Evolutionary conservation across 2,113 vertebrate genomes (phyloP).

Genomic region (Menura novaehollandiae): DNA sequence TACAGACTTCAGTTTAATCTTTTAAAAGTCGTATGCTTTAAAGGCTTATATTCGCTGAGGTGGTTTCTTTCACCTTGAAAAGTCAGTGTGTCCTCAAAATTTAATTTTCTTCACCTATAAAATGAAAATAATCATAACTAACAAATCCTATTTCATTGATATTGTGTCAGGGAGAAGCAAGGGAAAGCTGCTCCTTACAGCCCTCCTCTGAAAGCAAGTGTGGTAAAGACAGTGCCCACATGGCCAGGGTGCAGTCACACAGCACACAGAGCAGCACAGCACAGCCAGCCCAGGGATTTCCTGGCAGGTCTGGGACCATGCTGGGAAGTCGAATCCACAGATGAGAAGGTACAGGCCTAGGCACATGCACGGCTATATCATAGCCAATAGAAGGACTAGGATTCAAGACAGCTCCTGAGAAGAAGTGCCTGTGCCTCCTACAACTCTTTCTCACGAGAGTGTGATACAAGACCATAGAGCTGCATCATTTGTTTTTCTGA

Average conservation of each 20-base stretch:
- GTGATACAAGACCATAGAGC: background rate
- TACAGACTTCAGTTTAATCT: background rate
- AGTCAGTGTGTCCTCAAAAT: background rate
- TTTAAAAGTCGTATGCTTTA: background rate
- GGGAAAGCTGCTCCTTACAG: background rate
- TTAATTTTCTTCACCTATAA: background rate
- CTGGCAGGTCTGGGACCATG: background rate
- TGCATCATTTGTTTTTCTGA: background rate
- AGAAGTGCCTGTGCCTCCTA: background rate
- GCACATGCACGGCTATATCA: background rate
- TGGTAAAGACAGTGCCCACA: fast-evolving
- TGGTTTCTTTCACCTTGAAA: background rate
- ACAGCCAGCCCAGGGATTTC: background rate
- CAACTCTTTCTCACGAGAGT: background rate
- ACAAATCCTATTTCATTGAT: background rate
- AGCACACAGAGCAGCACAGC: background rate
- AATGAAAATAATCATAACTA: background rate
- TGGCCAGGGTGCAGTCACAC: too few relatives aligned
- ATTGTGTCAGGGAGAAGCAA: background rate
- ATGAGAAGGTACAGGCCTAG: background rate
- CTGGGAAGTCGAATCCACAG: background rate
- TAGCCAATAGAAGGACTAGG: background rate
- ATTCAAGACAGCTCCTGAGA: background rate
- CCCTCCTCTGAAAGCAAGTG: background rate
- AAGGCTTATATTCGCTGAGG: background rate